Evolutionary conservation across 1,140 invertebrate genomes (phyloP).

Genomic region (Drosophila lacteicornis): DNA sequence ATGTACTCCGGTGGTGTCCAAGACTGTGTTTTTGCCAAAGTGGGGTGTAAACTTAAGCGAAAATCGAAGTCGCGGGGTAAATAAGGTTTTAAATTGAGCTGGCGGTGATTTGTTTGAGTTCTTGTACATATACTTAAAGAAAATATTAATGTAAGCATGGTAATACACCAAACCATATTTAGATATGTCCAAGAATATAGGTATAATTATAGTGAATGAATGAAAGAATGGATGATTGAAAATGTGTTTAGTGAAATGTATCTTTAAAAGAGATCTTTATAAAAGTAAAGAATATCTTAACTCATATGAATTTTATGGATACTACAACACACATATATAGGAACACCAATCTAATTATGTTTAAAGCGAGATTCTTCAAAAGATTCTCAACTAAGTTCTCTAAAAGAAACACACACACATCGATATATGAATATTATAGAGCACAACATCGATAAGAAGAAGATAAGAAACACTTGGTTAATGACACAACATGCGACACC

Average conservation of each 20-base stretch:
- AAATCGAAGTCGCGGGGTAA: slow-evolving; percentile 33
- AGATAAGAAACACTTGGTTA: slow-evolving; percentile 4
- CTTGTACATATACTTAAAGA: neutral
- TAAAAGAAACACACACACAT: slow-evolving; percentile 8
- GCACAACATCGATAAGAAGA: slow-evolving; percentile 47
- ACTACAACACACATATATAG: slow-evolving; percentile 6
- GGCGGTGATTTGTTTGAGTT: slow-evolving; percentile 2
- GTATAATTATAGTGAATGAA: neutral
- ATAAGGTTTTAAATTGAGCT: slow-evolving; percentile 2
- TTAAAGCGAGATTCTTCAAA: no score
- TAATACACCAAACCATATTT: neutral
- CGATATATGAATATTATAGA: slow-evolving; percentile 15
- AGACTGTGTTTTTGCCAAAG: slow-evolving; percentile 14
- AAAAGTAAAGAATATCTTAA: neutral
- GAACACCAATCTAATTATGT: neutral
- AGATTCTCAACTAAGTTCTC: neutral
- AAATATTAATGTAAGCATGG: no score
- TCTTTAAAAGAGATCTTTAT: neutral
- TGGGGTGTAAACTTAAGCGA: slow-evolving; percentile 13
- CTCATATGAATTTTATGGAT: no score
- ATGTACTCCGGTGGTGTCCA: slow-evolving; percentile 34
- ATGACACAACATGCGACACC: slow-evolving; percentile 62
- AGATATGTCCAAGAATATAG: no score
- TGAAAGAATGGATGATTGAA: neutral
- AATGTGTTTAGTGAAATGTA: neutral